Evolutionary conservation across 2,888 invertebrate species (phyloP), one percentile per base, ranked within the genome.

Genomic region (Zootermopsis nevadensis): DNA sequence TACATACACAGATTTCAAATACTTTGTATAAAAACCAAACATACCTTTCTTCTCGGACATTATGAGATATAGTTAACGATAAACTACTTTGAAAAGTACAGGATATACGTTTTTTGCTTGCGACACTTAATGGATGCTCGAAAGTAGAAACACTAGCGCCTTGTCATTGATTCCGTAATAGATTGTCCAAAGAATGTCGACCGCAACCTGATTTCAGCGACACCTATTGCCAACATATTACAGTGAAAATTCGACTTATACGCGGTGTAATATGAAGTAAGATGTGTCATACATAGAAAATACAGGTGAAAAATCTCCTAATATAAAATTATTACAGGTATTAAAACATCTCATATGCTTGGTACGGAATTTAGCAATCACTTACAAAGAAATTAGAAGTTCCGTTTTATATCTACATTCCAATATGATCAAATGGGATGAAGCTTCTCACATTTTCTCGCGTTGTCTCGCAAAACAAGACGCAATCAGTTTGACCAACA

Each of bases 21-120:
- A n/a, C 2, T 72, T 30, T 33, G 6, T 1, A 7, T 30, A 15
- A 30, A 79, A 69, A 31, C 53, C 27, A 48, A 38, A 42, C 82
- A 83, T 85, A 85, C 85, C 85, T 85, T 85, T 85, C 83, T 85
- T 85, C 80, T 85, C 85, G n/a, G 85, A 83, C 85, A 85, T 85
- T 66, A 48, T 69, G 66, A 69, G 60, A 79, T 48, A 79, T 12
- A 48, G 24, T 53, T 82, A 77, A 77, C 24, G 15, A 2, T 67
- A 55, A 53, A 79, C 15, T 69, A 79, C 38, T 79, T 19, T 77
- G 69, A 82, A 27, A 69, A 67, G 31, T 24, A 42, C 27, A 55
- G n/a, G 31, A n/a, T 77, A 77, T n/a, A 66, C 38, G 53, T 69
- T 55, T 35, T 77, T 42, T 33, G 33, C 60, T 82, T 80, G 31